Conservation (phyloP, 1,140 invertebrate species). For the Leptoteleia sp. region DNA sequence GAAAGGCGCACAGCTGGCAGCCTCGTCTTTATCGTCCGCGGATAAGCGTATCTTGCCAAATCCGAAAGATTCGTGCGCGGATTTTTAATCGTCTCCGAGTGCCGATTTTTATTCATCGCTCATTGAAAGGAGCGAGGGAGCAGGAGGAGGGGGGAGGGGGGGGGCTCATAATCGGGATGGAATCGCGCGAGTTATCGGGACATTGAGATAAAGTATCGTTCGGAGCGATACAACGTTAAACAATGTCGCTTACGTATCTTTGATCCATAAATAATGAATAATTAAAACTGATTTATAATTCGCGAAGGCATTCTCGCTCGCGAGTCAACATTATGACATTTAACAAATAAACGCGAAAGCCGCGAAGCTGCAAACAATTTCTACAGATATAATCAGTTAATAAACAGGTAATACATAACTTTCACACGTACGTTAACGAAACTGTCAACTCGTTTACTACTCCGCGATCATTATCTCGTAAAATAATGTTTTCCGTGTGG, state of each 20-base stretch:
- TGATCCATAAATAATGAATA: not conserved
- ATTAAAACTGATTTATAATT: constrained; percentile 14
- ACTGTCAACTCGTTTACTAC: constrained; percentile 42
- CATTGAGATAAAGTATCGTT: no score
- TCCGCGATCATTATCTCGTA: constrained; percentile 36
- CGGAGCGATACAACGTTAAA: no score
- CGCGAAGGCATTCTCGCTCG: constrained; percentile 9
- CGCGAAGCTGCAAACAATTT: constrained; percentile 22
- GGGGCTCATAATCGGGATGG: no score
- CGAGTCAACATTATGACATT: constrained; percentile 46
- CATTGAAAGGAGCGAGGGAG: no score
- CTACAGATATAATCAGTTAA: constrained; percentile 41
- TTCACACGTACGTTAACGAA: constrained; percentile 47
- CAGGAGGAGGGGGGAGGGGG: no score
- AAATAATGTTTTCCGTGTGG: constrained; percentile 13
- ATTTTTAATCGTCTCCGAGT: no score
- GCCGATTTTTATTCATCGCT: no score
- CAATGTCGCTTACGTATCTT: no score
- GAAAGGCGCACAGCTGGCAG: constrained; percentile 27
- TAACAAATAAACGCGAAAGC: constrained; percentile 50
- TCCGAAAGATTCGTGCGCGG: no score
- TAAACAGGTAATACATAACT: constrained; percentile 48
- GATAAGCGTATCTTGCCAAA: constrained; percentile 23
- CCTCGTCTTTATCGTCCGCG: constrained; percentile 9
- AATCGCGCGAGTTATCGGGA: no score